Conservation (phyloP, 2,113 vertebrate genomes). For the Dasyprocta punctata region DNA sequence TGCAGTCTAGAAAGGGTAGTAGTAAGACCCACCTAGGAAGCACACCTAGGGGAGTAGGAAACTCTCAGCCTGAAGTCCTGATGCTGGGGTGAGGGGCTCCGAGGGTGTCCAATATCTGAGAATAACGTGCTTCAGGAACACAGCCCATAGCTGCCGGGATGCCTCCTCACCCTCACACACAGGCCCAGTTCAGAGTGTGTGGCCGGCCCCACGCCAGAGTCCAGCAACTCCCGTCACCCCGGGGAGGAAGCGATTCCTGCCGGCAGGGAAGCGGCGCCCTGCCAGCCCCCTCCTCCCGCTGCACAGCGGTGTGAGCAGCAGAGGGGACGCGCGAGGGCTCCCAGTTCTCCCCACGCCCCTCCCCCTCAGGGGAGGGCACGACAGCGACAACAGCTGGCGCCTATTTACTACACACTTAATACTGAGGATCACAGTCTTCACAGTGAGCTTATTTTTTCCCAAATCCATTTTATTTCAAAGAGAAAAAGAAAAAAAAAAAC, state of each 20-base stretch:
- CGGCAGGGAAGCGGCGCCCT: background rate
- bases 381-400: background rate
- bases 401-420: background rate
- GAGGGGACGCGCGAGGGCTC: background rate
- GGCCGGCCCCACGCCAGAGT: background rate
- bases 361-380: background rate
- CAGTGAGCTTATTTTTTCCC: background rate
- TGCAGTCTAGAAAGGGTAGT: background rate
- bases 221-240: background rate
- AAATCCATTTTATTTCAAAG: no score
- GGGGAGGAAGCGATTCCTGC: constrained; percentile 31
- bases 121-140: background rate
- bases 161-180: background rate
- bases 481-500: no score
- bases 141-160: background rate
- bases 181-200: background rate
- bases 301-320: background rate
- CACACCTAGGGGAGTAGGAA: background rate
- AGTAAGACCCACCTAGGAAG: background rate
- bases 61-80: background rate
- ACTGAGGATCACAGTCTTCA: background rate
- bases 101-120: background rate
- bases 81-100: background rate
- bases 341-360: background rate
- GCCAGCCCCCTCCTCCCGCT: background rate